Evolutionary conservation across 2,888 invertebrate genomes (phyloP), one percentile per base, ranked within the genome.

Genomic region (Ormyrus labotus): DNA sequence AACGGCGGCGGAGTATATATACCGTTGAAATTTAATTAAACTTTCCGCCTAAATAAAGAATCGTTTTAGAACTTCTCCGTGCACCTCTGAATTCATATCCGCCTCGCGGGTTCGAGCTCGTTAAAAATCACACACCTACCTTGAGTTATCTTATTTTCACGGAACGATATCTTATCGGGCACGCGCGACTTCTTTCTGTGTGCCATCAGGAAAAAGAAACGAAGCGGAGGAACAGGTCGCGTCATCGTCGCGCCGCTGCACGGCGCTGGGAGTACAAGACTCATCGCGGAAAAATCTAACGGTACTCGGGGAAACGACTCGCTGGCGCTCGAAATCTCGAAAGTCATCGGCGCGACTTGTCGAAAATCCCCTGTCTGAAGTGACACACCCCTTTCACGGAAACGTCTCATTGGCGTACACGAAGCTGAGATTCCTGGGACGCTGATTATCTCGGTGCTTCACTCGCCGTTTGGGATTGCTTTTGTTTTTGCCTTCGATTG

Each of bases 241-340:
- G 72, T 65, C 67, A 67, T 67, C 72, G 51, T 45, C 34, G 51
- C 3, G 60, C 45, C 67, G 19, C 45, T 19, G 63, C 63, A n/a
- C 63, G 9, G 7, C 45, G 60, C 2, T 19, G 2, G 2, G 34
- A 34, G 34, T 58, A 6, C 5, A 58, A 6, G 10, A 70, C 77
- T 77, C 77, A 77, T 64, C 53, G 57, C 53, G 60, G 78, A 78
- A 78, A 71, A 71, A 78, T 78, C 51, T 78, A 78, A 60, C 78
- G 78, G 77, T 48, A 2, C 9, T 19, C 19, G 19, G 19, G 19
- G 19, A 19, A 19, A 19, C 48, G 13, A 34, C 4, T 72, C 7
- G 9, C 6, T 6, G 11, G 73, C 19, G 5, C 50, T 55, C 48
- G 53, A 64, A 64, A 61, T 71, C 11, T 53, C n/a, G 48, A 65